Percentiles rank a stretch among this genome's conserved stretches.
These are phyloP conservation scores for Macrophya annulata DNA, from an alignment of 2,888 invertebrate genomes.

Conservation along the genomic window DNA sequence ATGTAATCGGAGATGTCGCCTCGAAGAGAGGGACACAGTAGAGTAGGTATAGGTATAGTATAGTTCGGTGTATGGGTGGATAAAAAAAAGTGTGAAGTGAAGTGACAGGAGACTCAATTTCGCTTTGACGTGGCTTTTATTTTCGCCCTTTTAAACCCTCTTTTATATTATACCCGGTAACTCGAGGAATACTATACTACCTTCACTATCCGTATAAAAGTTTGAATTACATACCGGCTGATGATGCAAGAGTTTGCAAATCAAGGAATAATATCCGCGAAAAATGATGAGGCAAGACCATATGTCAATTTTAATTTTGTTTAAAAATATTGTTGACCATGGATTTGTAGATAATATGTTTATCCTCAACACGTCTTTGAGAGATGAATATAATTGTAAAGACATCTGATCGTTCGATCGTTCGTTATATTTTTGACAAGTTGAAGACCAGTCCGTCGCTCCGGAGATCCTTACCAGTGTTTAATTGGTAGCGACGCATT, in stretches of 20 bases:
- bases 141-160: slow-evolving; percentile 30
- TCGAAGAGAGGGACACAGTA: slow-evolving; percentile 16
- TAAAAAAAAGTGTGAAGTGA: slow-evolving; percentile 51
- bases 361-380: background rate
- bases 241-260: background rate
- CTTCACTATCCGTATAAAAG: slow-evolving; percentile 16
- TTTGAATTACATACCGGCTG: slow-evolving; percentile 19
- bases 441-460: slow-evolving; percentile 52
- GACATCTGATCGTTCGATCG: background rate
- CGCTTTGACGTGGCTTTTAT: slow-evolving; percentile 53
- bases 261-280: background rate
- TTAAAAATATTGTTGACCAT: too few species aligned
- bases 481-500: slow-evolving; percentile 76
- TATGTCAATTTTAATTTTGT: background rate
- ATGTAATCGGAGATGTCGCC: slow-evolving; percentile 47
- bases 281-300: background rate
- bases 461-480: slow-evolving; percentile 70
- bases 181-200: slow-evolving; percentile 20
- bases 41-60: slow-evolving; percentile 48
- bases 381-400: background rate
- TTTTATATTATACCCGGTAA: slow-evolving; percentile 21
- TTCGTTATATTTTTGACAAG: background rate
- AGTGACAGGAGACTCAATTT: slow-evolving; percentile 54
- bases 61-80: slow-evolving; percentile 61
- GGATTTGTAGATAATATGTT: too few species aligned